Evolutionary conservation across 2,797 vertebrate species (phyloP).

Genomic region (Schizopygopsis malacanthus): DNA sequence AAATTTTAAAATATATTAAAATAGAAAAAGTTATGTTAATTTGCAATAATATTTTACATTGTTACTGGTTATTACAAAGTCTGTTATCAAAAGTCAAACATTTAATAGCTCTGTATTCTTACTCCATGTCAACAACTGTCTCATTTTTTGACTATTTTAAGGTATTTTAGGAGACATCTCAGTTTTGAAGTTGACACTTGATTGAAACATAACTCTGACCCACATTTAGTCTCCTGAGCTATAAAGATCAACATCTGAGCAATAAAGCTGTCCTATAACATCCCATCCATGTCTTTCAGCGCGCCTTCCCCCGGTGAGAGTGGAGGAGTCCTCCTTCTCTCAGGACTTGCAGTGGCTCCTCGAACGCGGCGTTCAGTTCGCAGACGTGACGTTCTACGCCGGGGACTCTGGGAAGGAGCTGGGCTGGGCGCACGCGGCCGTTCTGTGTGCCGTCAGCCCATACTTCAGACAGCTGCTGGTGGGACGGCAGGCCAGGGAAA

Average conservation of each 20-base stretch:
- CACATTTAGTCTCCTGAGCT: background rate
- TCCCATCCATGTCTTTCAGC: constrained; percentile 71
- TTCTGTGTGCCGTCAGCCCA: constrained; percentile 89
- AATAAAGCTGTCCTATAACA: background rate
- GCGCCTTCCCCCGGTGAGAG: constrained; percentile 89
- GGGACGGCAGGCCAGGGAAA: constrained; percentile 79
- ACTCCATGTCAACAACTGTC: background rate
- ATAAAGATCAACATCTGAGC: background rate
- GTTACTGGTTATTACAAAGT: background rate
- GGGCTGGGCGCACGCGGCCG: constrained; percentile 89
- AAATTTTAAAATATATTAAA: background rate
- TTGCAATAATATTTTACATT: background rate
- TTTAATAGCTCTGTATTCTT: background rate
- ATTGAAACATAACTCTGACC: background rate
- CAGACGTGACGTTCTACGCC: constrained; percentile 89
- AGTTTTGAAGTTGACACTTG: background rate
- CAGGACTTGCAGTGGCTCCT: constrained; percentile 90
- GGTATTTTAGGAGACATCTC: background rate
- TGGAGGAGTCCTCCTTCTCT: constrained; percentile 90
- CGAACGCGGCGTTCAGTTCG: constrained; percentile 88
- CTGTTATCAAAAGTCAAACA: background rate
- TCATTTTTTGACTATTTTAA: background rate
- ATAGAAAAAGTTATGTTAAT: background rate
- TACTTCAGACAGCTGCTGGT: constrained; percentile 93
- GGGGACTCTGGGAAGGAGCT: constrained; percentile 83